phyloP scores from a whole-genome alignment of 2,797 vertebrate genomes.

The Enoplosus armatus region DNA sequence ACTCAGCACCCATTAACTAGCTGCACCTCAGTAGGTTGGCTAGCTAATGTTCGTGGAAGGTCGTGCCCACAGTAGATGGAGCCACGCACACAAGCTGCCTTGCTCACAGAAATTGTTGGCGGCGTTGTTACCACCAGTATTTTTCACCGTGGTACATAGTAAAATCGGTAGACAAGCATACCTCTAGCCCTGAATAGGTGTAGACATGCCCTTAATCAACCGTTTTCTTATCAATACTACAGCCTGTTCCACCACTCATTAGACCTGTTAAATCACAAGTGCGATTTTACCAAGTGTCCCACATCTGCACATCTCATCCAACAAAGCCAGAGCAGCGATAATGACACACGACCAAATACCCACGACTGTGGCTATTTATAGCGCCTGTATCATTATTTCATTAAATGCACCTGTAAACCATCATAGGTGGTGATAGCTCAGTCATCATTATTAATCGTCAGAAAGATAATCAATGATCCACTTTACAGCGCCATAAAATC shows the following conservation, averaged over 20 bases:
- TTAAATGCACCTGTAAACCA: slow-evolving; percentile 25
- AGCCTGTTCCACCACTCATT: background rate
- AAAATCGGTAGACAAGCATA: background rate
- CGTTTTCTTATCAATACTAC: background rate
- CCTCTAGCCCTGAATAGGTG: background rate
- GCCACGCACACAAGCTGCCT: background rate
- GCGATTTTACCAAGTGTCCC: background rate
- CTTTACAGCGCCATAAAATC: background rate
- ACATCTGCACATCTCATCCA: background rate
- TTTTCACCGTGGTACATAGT: background rate
- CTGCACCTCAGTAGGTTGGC: no score
- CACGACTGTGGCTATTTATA: slow-evolving; percentile 41
- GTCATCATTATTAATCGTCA: slow-evolving; percentile 10
- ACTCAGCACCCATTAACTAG: no score
- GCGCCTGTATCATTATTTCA: slow-evolving; percentile 10
- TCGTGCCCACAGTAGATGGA: background rate
- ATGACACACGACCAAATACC: slow-evolving; percentile 11
- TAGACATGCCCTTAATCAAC: background rate
- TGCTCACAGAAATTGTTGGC: background rate
- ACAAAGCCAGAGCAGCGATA: slow-evolving; percentile 4
- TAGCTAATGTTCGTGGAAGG: no score
- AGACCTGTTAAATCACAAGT: background rate
- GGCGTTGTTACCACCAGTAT: background rate
- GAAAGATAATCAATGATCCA: background rate
- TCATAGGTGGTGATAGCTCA: background rate